These are phyloP conservation scores for Entomobrya proxima DNA, from an alignment of 2,888 invertebrate genomes.

Conservation along the genomic window DNA sequence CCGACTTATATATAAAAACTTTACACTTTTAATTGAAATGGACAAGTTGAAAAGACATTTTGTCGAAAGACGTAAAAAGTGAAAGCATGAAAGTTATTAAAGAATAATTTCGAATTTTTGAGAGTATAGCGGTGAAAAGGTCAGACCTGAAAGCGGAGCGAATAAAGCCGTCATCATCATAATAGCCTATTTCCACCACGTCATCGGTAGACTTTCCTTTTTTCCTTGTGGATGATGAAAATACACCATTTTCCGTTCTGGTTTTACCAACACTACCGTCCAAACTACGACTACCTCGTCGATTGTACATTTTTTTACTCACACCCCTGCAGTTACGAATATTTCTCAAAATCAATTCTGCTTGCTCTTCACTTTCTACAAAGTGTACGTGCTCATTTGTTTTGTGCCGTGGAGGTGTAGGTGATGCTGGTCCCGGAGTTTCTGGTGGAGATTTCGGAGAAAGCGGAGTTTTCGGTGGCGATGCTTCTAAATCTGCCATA, in stretches of 20 bases:
- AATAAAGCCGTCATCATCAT: slow-evolving; percentile 55
- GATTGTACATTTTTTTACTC: background rate
- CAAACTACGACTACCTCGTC: background rate
- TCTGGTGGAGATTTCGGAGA: no score
- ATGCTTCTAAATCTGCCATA: background rate
- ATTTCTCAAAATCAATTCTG: background rate
- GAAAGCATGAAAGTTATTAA: no score
- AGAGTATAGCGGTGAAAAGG: background rate
- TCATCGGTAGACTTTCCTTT: background rate
- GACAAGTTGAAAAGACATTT: no score
- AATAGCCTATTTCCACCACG: slow-evolving; percentile 27
- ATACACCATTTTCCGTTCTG: background rate
- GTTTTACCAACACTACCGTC: background rate
- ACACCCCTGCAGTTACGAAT: background rate
- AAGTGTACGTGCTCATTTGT: background rate
- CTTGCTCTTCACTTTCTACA: background rate
- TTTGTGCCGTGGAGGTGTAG: no score
- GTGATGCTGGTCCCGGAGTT: no score
- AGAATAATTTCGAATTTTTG: no score
- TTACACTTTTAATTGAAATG: no score
- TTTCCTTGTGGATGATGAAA: background rate
- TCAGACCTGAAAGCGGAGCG: slow-evolving; percentile 43
- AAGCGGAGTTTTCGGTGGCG: no score
- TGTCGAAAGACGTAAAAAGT: no score
- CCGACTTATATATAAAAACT: no score